These are phyloP conservation scores for Danionella cerebrum DNA, from an alignment of 2,113 vertebrate species.

Conservation along the genomic window DNA sequence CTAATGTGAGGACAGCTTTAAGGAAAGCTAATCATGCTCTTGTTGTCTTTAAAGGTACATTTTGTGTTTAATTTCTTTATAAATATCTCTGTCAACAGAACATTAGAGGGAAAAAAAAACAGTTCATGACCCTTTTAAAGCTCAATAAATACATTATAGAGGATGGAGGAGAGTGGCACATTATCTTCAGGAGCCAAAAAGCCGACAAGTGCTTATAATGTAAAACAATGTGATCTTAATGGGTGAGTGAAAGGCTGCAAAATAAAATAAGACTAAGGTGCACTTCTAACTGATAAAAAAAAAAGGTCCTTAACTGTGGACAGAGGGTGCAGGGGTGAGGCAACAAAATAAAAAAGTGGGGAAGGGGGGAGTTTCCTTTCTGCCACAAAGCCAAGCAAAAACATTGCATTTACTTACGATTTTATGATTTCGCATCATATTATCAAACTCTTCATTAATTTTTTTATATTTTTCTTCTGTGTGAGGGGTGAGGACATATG, in stretches of 20 bases:
- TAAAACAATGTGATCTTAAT: slow-evolving; percentile 65
- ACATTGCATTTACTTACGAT: slow-evolving; percentile 81
- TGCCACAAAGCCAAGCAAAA: slow-evolving; percentile 72
- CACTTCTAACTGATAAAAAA: slow-evolving; percentile 42
- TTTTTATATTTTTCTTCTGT: slow-evolving; percentile 99
- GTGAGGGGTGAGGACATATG: slow-evolving; percentile 99
- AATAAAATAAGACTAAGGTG: slow-evolving; percentile 46
- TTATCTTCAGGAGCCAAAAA: no score
- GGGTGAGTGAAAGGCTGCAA: slow-evolving; percentile 48
- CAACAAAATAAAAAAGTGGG: slow-evolving; percentile 46
- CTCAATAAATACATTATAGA: no score
- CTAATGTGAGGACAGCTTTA: no score
- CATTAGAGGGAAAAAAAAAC: no score
- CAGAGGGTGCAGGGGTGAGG: slow-evolving; percentile 47
- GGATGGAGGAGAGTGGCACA: no score
- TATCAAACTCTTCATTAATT: slow-evolving; percentile 99
- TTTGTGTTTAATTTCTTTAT: no score
- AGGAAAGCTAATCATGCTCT: no score
- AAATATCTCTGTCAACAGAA: no score
- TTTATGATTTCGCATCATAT: slow-evolving; percentile 99
- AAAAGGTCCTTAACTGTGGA: slow-evolving; percentile 38
- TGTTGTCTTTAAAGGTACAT: no score
- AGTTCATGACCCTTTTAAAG: no score
- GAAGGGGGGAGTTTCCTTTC: slow-evolving; percentile 48
- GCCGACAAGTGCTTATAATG: slow-evolving; percentile 29